phyloP scores from a whole-genome alignment of 1,140 invertebrate genomes.

The Bombus confusus region DNA sequence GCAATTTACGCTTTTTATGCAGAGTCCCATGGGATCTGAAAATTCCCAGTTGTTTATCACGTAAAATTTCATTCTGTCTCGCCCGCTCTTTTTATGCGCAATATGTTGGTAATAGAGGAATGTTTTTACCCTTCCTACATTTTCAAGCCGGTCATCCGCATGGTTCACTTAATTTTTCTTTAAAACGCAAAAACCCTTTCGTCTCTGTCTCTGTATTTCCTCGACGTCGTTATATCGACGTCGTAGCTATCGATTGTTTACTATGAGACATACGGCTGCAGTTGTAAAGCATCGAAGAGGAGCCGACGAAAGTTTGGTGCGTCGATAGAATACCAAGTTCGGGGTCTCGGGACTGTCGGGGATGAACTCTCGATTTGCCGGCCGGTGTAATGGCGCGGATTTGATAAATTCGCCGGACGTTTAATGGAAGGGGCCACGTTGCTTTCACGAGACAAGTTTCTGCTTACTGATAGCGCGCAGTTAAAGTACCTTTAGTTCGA shows the following conservation, averaged over 20 bases:
- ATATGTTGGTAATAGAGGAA: background rate
- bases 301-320: background rate
- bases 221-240: too few relatives aligned
- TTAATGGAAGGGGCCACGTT: conserved; percentile 33
- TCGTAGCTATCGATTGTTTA: conserved; percentile 15
- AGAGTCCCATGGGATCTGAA: background rate
- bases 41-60: conserved; percentile 11
- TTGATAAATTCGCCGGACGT: conserved; percentile 31
- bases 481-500: background rate
- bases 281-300: background rate
- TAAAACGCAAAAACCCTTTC: background rate
- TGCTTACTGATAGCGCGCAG: background rate
- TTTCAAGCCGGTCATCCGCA: too few relatives aligned
- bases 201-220: background rate
- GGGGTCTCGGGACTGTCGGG: background rate
- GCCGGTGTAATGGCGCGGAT: conserved; percentile 27
- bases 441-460: conserved; percentile 28
- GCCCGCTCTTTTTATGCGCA: background rate
- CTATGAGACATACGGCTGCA: background rate
- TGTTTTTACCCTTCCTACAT: background rate
- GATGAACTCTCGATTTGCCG: conserved; percentile 32
- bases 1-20: background rate
- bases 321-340: conserved; percentile 3
- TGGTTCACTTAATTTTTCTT: background rate
- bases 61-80: conserved; percentile 1